Evolutionary conservation across 1,140 invertebrate genomes (phyloP), one percentile per base, ranked within the genome.

Genomic region (Frieseomelitta varia): DNA sequence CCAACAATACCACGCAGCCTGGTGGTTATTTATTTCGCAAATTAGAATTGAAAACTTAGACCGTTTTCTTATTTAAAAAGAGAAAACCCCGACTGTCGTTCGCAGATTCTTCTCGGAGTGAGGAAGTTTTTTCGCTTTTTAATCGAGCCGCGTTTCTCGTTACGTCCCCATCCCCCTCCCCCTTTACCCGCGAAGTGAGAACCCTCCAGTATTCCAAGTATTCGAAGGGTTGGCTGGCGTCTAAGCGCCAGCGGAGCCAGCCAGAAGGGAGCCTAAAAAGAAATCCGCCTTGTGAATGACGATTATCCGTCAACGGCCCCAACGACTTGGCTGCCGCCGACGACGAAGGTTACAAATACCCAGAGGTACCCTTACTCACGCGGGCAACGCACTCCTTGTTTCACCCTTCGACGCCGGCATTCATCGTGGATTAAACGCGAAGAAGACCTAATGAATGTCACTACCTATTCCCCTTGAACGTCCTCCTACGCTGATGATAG

Each of bases 371-470:
- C 55, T 71, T 63, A 58, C 61, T 34, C 55, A 19, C 72, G 27
- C 69, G 56, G 51, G 4, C 21, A 81, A 65, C 61, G n/a, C 73
- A 39, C 34, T 74, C n/a, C 69, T 79, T 73, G 69, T 79, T 61
- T 65, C 83, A 74, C 47, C 74, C 73, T 55, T 78, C 75, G 74
- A 68, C 58, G 17, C 4, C 27, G 79, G 53, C 61, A 85, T 88
- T 88, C 84, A 85, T 74, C 83, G 76, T 75, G 87, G 87, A 88
- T 88, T 88, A 88, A 85, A 88, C 63, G 76, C 83, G 84, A 85
- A 88, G 79, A 56, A 79, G 87, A 88, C 76, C 72, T 88, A 88
- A 88, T 82, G 87, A 88, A 82, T 72, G 65, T 80, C 65, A 30
- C 65, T 81, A 53, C 47, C 86, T 76, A 56, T 67, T 76, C 78